phyloP scores from a whole-genome alignment of 2,888 invertebrate species.

The Drosophila multiciliata region DNA sequence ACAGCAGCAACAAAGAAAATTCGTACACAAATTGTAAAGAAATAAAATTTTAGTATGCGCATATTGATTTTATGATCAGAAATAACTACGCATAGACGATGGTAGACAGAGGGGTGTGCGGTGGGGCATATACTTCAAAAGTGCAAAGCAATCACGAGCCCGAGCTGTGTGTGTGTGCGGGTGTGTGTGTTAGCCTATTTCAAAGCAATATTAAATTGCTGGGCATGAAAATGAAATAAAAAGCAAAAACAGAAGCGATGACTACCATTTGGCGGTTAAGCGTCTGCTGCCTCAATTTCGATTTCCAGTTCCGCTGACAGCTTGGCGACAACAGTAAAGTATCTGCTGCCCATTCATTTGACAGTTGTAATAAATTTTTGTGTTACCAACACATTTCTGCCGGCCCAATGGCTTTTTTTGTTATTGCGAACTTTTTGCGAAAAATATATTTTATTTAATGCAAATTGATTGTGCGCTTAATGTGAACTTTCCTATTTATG shows the following conservation, averaged over 20 bases:
- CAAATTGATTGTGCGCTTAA: constrained; percentile 76
- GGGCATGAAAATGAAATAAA: constrained; percentile 57
- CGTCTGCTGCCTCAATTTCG: constrained; percentile 15
- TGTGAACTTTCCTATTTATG: constrained; percentile 65
- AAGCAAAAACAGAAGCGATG: constrained; percentile 35
- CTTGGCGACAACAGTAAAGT: constrained; percentile 62
- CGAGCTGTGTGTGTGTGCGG: constrained; percentile 16
- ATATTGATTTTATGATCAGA: constrained; percentile 81
- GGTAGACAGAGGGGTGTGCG: constrained; percentile 1
- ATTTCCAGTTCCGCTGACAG: constrained; percentile 39
- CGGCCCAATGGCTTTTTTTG: constrained; percentile 9
- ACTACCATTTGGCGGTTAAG: constrained; percentile 23
- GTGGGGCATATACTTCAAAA: constrained; percentile 54
- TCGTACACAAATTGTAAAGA: constrained; percentile 79
- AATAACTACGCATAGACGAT: constrained; percentile 73
- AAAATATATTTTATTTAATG: constrained; percentile 72
- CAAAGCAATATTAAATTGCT: constrained; percentile 49
- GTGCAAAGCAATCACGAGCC: constrained; percentile 77
- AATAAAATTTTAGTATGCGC: constrained; percentile 82
- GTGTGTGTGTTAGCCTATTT: constrained; percentile 27
- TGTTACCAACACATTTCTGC: constrained; percentile 46
- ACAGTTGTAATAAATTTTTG: constrained; percentile 73
- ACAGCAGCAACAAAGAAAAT: constrained; percentile 51
- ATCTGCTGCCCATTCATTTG: constrained; percentile 60
- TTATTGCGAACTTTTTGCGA: constrained; percentile 41